phyloP scores from a whole-genome alignment of 2,888 invertebrate genomes.

The Chelonus formosanus region DNA sequence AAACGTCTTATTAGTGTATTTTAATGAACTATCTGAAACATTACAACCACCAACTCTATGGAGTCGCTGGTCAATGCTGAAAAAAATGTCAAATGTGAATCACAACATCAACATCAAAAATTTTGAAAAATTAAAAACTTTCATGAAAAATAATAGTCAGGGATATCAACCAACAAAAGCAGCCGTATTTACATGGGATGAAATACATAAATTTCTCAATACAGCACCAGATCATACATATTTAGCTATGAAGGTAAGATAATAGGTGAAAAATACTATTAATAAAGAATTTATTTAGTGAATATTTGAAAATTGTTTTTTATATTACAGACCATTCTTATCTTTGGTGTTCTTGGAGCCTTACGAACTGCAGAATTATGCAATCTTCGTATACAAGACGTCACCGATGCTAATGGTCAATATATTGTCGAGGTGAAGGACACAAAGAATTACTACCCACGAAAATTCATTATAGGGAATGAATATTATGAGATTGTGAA shows the following conservation, averaged over 20 bases:
- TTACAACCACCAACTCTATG: constrained; percentile 1
- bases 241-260: constrained; percentile 21
- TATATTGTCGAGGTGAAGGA: no score
- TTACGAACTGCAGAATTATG: no score
- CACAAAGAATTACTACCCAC: no score
- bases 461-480: no score
- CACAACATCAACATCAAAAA: constrained; percentile 32
- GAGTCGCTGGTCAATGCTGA: constrained; percentile 12
- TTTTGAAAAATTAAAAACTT: constrained; percentile 19
- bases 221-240: constrained; percentile 27
- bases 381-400: no score
- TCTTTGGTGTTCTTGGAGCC: no score
- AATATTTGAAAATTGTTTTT: no score
- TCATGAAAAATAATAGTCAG: constrained; percentile 20
- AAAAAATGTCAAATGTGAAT: constrained; percentile 33
- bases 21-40: constrained; percentile 9
- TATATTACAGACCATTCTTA: no score
- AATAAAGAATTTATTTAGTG: no score
- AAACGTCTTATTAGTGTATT: background rate
- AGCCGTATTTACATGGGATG: constrained; percentile 15
- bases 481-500: no score
- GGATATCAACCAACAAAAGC: constrained; percentile 29
- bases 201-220: constrained; percentile 29
- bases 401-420: no score
- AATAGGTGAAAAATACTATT: no score